Percentiles rank a stretch among this genome's conserved stretches.
These are phyloP conservation scores for Bungarus multicinctus DNA, from an alignment of 2,113 vertebrate species.

Conservation along the genomic window DNA sequence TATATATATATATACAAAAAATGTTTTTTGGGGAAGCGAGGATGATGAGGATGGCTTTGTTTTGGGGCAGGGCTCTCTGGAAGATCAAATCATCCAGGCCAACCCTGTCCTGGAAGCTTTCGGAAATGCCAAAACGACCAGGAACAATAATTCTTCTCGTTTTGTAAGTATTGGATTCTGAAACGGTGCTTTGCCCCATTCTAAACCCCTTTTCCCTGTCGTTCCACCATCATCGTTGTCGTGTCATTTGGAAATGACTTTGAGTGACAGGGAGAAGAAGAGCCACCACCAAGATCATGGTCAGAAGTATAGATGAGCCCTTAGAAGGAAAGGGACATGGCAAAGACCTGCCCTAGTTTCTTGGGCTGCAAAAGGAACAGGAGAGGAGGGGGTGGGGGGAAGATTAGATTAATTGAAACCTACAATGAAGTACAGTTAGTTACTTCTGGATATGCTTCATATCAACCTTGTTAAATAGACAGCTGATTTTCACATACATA, in stretches of 20 bases:
- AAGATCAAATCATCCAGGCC: slow-evolving; percentile 59
- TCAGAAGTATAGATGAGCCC: neutral
- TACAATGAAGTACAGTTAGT: neutral
- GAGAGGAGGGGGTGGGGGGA: neutral
- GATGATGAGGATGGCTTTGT: neutral
- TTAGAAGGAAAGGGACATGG: neutral
- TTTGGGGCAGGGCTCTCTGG: slow-evolving; percentile 48
- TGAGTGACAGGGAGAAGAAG: neutral
- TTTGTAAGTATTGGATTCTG: slow-evolving; percentile 26
- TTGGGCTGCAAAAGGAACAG: neutral
- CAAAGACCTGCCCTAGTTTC: neutral
- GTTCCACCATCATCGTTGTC: fast-evolving
- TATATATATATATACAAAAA: too few species aligned
- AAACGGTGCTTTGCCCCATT: neutral
- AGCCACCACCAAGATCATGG: neutral
- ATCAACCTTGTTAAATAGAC: neutral
- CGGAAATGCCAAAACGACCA: slow-evolving; percentile 46
- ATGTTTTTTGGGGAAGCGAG: neutral
- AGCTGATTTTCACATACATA: neutral
- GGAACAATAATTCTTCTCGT: slow-evolving; percentile 52
- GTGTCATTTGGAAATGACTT: neutral
- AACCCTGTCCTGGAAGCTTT: slow-evolving; percentile 60
- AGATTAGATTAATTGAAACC: neutral
- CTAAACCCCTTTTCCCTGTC: neutral
- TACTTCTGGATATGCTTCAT: neutral